phyloP scores from a whole-genome alignment of 2,888 invertebrate genomes.

The Listrodromus nycthemerus region DNA sequence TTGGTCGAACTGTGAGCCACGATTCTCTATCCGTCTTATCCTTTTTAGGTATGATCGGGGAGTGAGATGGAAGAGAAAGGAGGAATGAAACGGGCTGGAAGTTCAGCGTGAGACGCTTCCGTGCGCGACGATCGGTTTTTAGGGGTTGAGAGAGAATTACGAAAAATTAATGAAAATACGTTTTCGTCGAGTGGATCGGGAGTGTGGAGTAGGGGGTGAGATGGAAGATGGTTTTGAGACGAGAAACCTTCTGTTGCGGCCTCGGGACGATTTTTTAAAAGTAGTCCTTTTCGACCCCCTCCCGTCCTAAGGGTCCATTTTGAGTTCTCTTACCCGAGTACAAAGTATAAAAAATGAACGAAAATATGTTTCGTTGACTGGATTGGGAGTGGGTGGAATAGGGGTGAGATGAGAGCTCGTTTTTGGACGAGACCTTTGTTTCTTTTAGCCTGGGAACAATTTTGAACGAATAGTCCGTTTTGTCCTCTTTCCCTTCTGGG shows the following conservation, averaged over 20 bases:
- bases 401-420: background rate
- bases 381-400: background rate
- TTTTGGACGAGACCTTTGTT: too few species aligned
- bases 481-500: too few species aligned
- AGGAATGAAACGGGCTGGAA: background rate
- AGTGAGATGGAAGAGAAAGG: background rate
- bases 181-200: background rate
- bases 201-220: background rate
- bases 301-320: too few species aligned
- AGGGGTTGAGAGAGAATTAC: background rate
- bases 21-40: constrained; percentile 19
- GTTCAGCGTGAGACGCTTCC: background rate
- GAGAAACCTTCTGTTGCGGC: too few species aligned
- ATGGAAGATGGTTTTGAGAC: too few species aligned
- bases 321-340: too few species aligned
- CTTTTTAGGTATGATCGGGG: background rate
- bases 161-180: background rate
- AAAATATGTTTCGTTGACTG: background rate
- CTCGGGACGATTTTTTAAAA: too few species aligned
- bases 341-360: background rate
- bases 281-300: too few species aligned
- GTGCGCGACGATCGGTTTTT: background rate
- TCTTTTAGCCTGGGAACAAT: too few species aligned
- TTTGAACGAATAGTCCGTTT: too few species aligned
- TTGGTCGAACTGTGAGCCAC: constrained; percentile 34